Base-by-base conservation (phyloP, 2,888 invertebrate species). In the Leptodirus hochenwartii region DNA sequence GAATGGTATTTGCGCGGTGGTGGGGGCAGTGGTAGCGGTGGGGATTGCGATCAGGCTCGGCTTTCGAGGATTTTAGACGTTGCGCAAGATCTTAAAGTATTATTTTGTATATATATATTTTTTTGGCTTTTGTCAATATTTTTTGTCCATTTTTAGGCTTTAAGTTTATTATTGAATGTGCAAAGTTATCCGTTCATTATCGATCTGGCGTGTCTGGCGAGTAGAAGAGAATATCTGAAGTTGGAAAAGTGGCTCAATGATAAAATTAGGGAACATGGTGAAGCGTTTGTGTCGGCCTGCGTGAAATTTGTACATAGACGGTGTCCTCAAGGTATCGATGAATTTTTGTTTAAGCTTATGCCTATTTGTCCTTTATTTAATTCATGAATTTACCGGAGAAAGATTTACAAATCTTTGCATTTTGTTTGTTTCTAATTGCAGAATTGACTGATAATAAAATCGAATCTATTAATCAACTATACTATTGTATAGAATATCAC, bases 161-260 rank as follows among this genome's bases (percentile, higher is more conserved):
- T n/a, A n/a, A 88, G 91, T 1, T 69, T 84, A 48, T 62, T 98
- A 30, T 60, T 98, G 25, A 93, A 91, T 53, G 80, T 82, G 1
- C 81, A 84, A 40, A 82, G 84, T 0, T 85, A 87, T 52, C 71
- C 81, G n/a, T 98, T 99, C 56, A 85, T 93, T 22, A 93, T 99
- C 41, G 98, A 98, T 56, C 60, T 98, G 43, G 96, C 98, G 0
- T 98, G 96, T 52, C 59, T 99, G 37, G 98, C 98, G 0, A 95
- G 96, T 0, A 63, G 96, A 29, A 66, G 96, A 33, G 98, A 96
- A 53, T 98, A 95, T 53, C 64, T 98, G 8, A 98, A 98, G 50
- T 59, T 98, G 12, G 98, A 99, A 53, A 98, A 98, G 53, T 99
- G 98, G 96, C 60, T 98, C 8, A 77, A 84, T 1, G 98, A 99